Evolutionary conservation across 2,797 vertebrate genomes (phyloP).

Genomic region (Gambusia yucatana): DNA sequence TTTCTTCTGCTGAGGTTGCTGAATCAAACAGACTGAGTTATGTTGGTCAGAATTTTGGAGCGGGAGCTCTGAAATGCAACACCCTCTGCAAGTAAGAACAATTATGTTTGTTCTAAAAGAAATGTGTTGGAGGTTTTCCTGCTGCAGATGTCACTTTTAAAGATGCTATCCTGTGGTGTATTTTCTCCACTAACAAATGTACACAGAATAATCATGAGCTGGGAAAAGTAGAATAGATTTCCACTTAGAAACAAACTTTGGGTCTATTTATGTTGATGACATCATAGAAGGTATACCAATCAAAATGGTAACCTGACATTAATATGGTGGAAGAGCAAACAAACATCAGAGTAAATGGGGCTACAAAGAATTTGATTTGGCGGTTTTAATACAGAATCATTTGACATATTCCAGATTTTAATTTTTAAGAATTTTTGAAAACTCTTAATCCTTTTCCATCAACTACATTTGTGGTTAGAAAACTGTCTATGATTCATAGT

Average conservation of each 20-base stretch:
- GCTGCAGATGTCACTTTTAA: not conserved
- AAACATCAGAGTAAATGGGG: not conserved
- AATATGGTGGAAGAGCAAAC: not conserved
- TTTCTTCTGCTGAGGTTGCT: slow-evolving; percentile 79
- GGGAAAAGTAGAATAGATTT: not conserved
- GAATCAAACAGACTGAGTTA: slow-evolving; percentile 90
- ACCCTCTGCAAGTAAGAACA: slow-evolving; percentile 88
- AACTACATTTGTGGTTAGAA: not conserved
- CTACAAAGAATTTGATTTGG: not conserved
- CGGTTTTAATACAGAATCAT: not conserved
- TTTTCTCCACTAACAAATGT: not conserved
- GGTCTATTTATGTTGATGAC: not conserved
- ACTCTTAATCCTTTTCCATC: not conserved
- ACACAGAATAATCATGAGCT: not conserved
- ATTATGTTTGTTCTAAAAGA: not conserved
- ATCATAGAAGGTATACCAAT: not conserved
- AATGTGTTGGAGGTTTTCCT: not conserved
- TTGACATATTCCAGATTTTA: not conserved
- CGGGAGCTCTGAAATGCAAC: slow-evolving; percentile 82
- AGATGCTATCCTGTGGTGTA: not conserved
- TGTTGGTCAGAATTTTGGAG: slow-evolving; percentile 89
- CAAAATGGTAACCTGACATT: not conserved
- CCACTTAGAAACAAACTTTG: not conserved
- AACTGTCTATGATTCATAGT: not conserved
- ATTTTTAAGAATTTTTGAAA: not conserved